A percentile compares a stretch with the other conserved stretches of the same genome.
phyloP scores from a whole-genome alignment of 1,140 invertebrate species.

The Ladona fulva region DNA sequence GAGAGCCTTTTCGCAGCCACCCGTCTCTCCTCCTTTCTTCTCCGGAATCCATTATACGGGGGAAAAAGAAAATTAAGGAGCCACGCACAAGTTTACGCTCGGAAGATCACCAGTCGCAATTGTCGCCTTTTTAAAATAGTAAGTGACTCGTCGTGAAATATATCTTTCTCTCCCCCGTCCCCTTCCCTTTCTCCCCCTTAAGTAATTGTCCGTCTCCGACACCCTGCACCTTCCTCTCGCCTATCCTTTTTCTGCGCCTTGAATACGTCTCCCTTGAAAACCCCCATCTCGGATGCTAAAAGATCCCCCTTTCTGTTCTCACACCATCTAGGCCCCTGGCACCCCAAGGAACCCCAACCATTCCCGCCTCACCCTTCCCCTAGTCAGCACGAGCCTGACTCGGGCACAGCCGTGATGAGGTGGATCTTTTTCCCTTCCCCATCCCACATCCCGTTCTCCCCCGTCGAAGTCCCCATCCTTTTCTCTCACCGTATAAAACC shows the following conservation, averaged over 20 bases:
- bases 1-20: neutral
- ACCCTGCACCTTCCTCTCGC: neutral
- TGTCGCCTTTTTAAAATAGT: neutral
- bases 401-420: neutral
- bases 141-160: neutral
- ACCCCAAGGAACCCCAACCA: neutral
- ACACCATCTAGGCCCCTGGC: neutral
- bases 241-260: neutral
- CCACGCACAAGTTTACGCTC: neutral
- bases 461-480: too few species aligned
- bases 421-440: neutral
- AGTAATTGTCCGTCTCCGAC: slow-evolving; percentile 4
- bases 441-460: neutral
- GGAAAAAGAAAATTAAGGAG: neutral
- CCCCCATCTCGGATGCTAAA: neutral
- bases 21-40: neutral
- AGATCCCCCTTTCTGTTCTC: neutral
- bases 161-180: neutral
- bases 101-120: neutral
- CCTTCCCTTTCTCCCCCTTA: neutral
- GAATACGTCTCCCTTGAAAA: neutral
- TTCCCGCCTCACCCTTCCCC: neutral
- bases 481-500: too few species aligned
- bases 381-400: neutral
- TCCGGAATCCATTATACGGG: neutral